Percentiles rank a stretch among this genome's conserved stretches.
phyloP scores from a whole-genome alignment of 2,797 vertebrate species.

The Geotrypetes seraphini region DNA sequence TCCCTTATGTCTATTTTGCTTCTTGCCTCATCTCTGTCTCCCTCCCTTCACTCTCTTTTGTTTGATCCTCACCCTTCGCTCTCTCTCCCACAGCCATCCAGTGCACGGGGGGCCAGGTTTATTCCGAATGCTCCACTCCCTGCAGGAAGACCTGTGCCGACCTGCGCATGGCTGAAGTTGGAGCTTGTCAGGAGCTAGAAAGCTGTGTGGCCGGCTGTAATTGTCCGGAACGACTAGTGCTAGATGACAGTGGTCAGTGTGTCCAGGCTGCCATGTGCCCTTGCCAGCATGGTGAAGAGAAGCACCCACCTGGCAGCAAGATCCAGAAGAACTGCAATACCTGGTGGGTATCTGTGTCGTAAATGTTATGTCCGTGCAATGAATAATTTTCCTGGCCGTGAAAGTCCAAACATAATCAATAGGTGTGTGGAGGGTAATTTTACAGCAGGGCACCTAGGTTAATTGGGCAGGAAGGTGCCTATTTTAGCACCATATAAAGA shows the following conservation, averaged over 20 bases:
- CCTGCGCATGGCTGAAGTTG: conserved; percentile 19
- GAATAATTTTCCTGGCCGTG: too few species aligned
- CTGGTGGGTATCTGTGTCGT: conserved; percentile 51
- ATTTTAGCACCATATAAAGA: too few species aligned
- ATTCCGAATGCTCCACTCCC: conserved; percentile 62
- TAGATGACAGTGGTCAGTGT: conserved; percentile 68
- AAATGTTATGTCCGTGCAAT: too few species aligned
- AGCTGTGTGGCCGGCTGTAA: conserved; percentile 75
- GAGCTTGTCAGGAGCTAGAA: conserved; percentile 38
- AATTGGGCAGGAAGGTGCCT: too few species aligned
- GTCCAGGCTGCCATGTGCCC: conserved; percentile 59
- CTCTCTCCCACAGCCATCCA: conserved; percentile 38
- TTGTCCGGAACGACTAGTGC: conserved; percentile 62
- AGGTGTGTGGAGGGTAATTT: too few species aligned
- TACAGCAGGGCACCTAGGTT: too few species aligned
- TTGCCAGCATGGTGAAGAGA: conserved; percentile 48
- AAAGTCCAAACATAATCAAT: too few species aligned
- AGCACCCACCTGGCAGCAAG: conserved; percentile 41
- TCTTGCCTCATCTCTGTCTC: neutral
- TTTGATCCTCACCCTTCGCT: neutral
- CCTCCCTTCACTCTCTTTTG: too few species aligned
- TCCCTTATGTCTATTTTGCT: too few species aligned
- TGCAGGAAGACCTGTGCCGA: conserved; percentile 64
- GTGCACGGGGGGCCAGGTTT: conserved; percentile 68
- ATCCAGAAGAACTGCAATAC: conserved; percentile 59